Evolutionary conservation across 2,113 vertebrate genomes (phyloP).

Genomic region (Alectura lathami): DNA sequence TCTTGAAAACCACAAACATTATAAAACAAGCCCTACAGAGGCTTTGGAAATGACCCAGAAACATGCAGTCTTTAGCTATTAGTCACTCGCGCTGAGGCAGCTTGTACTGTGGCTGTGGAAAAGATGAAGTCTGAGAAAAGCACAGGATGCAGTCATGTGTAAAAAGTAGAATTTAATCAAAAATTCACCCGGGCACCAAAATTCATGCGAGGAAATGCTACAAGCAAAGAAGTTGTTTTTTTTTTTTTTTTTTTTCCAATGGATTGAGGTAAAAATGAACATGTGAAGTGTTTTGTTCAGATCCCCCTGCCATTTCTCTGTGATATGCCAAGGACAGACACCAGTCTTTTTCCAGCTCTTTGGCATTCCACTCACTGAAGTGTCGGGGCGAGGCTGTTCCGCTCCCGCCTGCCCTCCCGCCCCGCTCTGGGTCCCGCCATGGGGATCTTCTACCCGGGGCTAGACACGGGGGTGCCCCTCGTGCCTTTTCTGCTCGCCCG

Average conservation of each 20-base stretch:
- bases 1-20: conserved; percentile 69
- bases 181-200: neutral
- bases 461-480: neutral
- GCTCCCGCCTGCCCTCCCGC: neutral
- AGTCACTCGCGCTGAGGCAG: conserved; percentile 59
- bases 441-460: neutral
- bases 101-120: conserved; percentile 53
- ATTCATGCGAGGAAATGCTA: neutral
- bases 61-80: conserved; percentile 64
- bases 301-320: neutral
- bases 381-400: conserved; percentile 33
- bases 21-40: conserved; percentile 70
- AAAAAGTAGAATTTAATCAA: conserved; percentile 10
- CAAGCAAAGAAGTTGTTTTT: no score
- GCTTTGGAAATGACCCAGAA: conserved; percentile 68
- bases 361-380: conserved; percentile 32
- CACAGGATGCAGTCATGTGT: neutral
- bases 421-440: neutral
- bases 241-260: no score
- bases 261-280: neutral
- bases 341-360: conserved; percentile 20
- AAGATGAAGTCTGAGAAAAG: conserved; percentile 53
- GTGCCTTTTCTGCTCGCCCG: fast-evolving
- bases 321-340: conserved; percentile 1
- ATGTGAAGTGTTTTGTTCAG: neutral